Evolutionary conservation across 1,140 invertebrate species (phyloP).

Genomic region (Episyrphus balteatus): DNA sequence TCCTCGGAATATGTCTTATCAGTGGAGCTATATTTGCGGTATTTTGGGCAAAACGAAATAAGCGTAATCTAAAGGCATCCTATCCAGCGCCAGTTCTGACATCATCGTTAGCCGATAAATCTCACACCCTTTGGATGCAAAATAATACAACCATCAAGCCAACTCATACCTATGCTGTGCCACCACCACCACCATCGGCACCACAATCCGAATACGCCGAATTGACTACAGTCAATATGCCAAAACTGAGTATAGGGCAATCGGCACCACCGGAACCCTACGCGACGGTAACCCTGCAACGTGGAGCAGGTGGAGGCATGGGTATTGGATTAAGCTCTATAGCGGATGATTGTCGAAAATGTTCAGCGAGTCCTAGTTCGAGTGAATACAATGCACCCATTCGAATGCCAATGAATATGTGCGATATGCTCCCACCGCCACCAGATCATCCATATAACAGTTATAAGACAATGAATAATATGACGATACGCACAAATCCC

Average conservation of each 20-base stretch:
- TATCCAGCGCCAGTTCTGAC: constrained; percentile 10
- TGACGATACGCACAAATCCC: constrained; percentile 9
- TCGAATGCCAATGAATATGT: constrained; percentile 2
- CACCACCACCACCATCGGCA: constrained; percentile 21
- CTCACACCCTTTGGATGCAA: constrained; percentile 3
- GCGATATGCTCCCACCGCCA: constrained; percentile 4
- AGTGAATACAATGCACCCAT: constrained; percentile 7
- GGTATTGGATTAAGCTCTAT: background rate
- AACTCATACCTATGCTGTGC: constrained; percentile 38
- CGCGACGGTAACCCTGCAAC: constrained; percentile 54
- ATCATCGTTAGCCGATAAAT: constrained; percentile 2
- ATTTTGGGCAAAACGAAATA: constrained; percentile 42
- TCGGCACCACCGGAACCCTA: constrained; percentile 53
- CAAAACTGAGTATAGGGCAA: constrained; percentile 39
- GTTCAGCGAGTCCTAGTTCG: background rate
- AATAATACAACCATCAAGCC: constrained; percentile 16
- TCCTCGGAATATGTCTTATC: constrained; percentile 24
- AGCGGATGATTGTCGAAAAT: too few species aligned
- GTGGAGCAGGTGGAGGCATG: background rate
- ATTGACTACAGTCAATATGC: constrained; percentile 38
- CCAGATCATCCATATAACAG: constrained; percentile 5
- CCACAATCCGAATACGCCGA: constrained; percentile 49
- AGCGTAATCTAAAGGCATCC: constrained; percentile 41
- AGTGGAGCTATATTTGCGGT: constrained; percentile 47
- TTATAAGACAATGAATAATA: constrained; percentile 1